Evolutionary conservation across 2,113 vertebrate genomes (phyloP), one percentile per base, ranked within the genome.

Genomic region (Pyrgilauda ruficollis): DNA sequence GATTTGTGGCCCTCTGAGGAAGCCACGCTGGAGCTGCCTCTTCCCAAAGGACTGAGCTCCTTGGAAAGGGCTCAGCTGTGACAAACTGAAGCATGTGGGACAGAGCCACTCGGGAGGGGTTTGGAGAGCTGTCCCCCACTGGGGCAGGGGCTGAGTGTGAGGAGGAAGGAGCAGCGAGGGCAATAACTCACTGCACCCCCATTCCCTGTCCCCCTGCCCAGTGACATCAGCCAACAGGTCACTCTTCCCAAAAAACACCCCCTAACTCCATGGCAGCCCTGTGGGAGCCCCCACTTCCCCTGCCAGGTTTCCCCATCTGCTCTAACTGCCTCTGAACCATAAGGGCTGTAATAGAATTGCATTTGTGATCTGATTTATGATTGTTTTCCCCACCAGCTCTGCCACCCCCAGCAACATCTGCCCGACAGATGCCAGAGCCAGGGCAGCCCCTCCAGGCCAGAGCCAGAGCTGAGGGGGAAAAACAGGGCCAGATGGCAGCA

Each of bases 401-500:
- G 76, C 59, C 63, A 53, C 30, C 19, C 7, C 22, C 55, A 31
- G 7, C 8, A 74, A 50, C 61, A 73, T 62, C 92, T 85, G 90
- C 47, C 84, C 11, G 31, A 10, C 94, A 93, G 87, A 53, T 47
- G 82, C 81, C 76, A 41, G 50, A 47, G 76, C 61, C 43, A 6
- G 35, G 56, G 47, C 46, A 93, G 75, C 59, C 75, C 44, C 75
- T 72, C 20, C 68, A 24, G 17, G 5, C 2, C 35, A 14, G 15
- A 13, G 24, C 50, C 33, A 31, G 55, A 52, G 44, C 47, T 18
- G 35, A 49, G 55, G 43, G 35, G 19, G 37, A 93, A 89, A 88
- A 93, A 83, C 11, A 94, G 50, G 7, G 23, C 72, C 92, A 94
- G 47, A 59, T 85, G 84, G 89, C 66, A 80, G 52, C 68, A 98